A percentile compares a stretch with the other conserved stretches of the same genome.
These are phyloP conservation scores for Cepaea hortensis DNA, from an alignment of 2,888 invertebrate species.

Conservation along the genomic window DNA sequence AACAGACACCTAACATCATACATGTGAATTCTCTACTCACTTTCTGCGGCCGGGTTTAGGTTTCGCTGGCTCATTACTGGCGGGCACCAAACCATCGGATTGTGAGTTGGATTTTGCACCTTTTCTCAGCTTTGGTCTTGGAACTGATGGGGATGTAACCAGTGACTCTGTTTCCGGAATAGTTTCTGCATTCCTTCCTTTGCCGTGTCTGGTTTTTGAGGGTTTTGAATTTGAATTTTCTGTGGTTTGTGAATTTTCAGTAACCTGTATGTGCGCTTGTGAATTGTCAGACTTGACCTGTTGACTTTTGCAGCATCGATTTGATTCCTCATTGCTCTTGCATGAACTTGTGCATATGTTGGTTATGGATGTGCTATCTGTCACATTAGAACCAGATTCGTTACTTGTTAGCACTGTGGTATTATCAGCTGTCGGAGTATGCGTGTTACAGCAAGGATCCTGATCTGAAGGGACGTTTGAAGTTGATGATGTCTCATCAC, in stretches of 20 bases:
- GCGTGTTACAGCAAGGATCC: neutral
- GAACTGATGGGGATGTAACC: constrained; percentile 32
- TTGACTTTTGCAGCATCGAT: neutral
- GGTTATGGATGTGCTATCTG: neutral
- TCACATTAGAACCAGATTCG: neutral
- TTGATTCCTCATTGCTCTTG: neutral
- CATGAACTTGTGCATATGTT: neutral
- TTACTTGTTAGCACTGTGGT: neutral
- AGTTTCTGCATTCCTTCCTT: neutral
- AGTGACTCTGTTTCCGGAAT: neutral
- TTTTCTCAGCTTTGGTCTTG: constrained; percentile 50
- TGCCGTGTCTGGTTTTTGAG: neutral
- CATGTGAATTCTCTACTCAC: constrained; percentile 45
- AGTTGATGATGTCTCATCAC: neutral
- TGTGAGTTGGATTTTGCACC: constrained; percentile 49
- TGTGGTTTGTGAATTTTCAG: neutral
- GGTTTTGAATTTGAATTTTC: neutral
- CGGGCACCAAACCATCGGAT: constrained; percentile 19
- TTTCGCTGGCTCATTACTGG: constrained; percentile 45
- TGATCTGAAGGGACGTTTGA: neutral
- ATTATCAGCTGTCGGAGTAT: neutral
- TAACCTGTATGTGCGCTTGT: neutral
- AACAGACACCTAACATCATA: neutral
- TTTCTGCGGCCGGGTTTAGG: constrained; percentile 59
- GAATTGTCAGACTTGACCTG: neutral